phyloP scores from a whole-genome alignment of 2,888 invertebrate species.

The Nymphalis c-album region DNA sequence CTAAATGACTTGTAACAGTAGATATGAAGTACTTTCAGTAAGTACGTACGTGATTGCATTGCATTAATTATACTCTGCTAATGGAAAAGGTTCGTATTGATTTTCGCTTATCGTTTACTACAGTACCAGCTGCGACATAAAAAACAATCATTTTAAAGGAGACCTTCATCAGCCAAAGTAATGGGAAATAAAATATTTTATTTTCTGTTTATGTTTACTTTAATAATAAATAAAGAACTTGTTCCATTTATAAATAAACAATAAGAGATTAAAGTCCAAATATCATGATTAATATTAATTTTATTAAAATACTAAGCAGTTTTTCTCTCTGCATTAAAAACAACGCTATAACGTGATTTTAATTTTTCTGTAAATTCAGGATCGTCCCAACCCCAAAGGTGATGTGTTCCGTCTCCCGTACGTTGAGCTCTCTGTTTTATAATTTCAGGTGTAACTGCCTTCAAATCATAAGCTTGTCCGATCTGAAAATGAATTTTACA shows the following conservation, averaged over 20 bases:
- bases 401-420: slow-evolving; percentile 85
- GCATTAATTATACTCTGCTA: slow-evolving; percentile 65
- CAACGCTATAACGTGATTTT: slow-evolving; percentile 61
- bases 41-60: slow-evolving; percentile 53
- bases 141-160: slow-evolving; percentile 44
- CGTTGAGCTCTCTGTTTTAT: slow-evolving; percentile 83
- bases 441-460: slow-evolving; percentile 84
- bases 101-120: slow-evolving; percentile 69
- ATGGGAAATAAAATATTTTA: slow-evolving; percentile 8
- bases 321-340: slow-evolving; percentile 54
- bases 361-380: slow-evolving; percentile 80
- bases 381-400: slow-evolving; percentile 87
- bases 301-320: slow-evolving; percentile 40
- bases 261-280: slow-evolving; percentile 5
- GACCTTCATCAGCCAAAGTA: background rate
- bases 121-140: slow-evolving; percentile 59
- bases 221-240: background rate
- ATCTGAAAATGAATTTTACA: slow-evolving; percentile 61
- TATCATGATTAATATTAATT: background rate
- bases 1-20: background rate
- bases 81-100: slow-evolving; percentile 65
- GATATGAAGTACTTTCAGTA: slow-evolving; percentile 1
- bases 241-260: slow-evolving; percentile 33
- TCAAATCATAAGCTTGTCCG: slow-evolving; percentile 90
- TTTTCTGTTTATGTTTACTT: slow-evolving; percentile 1